Evolutionary conservation across 2,113 vertebrate genomes (phyloP).

Genomic region (Silurus glanis): DNA sequence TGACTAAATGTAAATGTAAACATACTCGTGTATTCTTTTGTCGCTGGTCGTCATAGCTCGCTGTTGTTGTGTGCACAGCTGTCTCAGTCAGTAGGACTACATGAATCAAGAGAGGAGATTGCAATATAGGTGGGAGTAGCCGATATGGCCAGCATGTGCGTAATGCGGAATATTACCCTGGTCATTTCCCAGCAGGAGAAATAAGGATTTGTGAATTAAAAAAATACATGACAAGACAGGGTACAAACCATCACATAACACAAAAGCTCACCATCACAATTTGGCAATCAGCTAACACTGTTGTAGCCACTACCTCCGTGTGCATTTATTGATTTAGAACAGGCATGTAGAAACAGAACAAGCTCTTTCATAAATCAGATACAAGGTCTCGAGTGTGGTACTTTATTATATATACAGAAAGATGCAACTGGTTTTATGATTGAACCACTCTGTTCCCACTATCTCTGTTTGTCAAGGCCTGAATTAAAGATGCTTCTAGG

Average conservation of each 20-base stretch:
- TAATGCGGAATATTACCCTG: constrained; percentile 13
- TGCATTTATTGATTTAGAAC: constrained; percentile 28
- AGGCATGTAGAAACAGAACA: constrained; percentile 9
- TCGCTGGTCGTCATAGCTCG: constrained; percentile 13
- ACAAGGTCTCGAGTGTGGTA: neutral
- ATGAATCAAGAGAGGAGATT: constrained; percentile 19
- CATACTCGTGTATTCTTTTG: constrained; percentile 7
- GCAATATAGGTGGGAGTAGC: constrained; percentile 28
- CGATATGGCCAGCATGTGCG: constrained; percentile 3
- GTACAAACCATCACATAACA: neutral
- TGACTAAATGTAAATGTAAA: constrained; percentile 31
- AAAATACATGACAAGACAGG: neutral
- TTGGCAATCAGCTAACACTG: neutral
- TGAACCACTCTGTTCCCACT: neutral
- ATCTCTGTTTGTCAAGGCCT: neutral
- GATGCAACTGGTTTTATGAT: constrained; percentile 18
- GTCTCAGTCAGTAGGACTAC: constrained; percentile 14
- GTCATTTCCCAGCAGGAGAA: constrained; percentile 13
- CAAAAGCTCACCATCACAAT: neutral
- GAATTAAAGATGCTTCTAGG: constrained; percentile 4
- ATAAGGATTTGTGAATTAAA: neutral
- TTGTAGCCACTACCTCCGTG: neutral
- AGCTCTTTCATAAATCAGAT: constrained; percentile 13
- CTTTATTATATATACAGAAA: neutral
- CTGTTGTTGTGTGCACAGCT: constrained; percentile 40